Evolutionary conservation across 2,797 vertebrate genomes (phyloP).

Genomic region (Poecilia velifera): DNA sequence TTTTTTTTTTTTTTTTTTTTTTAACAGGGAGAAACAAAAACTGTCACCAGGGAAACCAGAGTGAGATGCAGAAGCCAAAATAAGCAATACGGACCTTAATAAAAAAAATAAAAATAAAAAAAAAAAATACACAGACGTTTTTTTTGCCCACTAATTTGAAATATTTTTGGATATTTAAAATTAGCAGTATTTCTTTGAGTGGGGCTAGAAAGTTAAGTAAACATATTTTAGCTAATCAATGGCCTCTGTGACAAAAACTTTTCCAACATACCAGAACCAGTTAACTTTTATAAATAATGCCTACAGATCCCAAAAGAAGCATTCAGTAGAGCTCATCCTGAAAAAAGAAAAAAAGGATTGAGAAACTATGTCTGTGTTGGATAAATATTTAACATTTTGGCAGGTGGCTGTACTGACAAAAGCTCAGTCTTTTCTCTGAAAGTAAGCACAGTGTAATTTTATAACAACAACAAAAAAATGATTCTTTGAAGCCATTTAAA

Average conservation of each 20-base stretch:
- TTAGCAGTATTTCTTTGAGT: background rate
- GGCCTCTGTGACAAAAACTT: background rate
- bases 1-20: conserved; percentile 33
- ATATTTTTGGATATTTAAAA: background rate
- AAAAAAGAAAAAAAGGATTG: background rate
- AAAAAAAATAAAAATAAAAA: background rate
- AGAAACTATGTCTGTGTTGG: background rate
- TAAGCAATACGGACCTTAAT: conserved; percentile 29
- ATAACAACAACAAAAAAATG: background rate
- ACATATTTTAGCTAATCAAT: background rate
- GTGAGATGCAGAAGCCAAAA: conserved; percentile 61
- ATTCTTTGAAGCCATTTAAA: conserved; percentile 10
- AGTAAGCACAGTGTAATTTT: background rate
- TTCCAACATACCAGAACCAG: background rate
- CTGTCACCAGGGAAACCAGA: conserved; percentile 67
- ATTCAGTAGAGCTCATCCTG: background rate
- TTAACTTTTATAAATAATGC: background rate
- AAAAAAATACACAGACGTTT: too few relatives aligned
- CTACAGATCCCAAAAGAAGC: background rate
- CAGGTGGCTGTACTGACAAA: background rate
- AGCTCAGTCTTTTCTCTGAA: conserved; percentile 6
- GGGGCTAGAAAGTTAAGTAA: background rate
- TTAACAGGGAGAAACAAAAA: conserved; percentile 76
- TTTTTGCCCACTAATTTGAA: background rate
- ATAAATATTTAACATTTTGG: background rate